Percentiles rank a stretch among this genome's conserved stretches.
These are phyloP conservation scores for Osmerus mordax DNA, from an alignment of 2,113 vertebrate species.

Conservation along the genomic window DNA sequence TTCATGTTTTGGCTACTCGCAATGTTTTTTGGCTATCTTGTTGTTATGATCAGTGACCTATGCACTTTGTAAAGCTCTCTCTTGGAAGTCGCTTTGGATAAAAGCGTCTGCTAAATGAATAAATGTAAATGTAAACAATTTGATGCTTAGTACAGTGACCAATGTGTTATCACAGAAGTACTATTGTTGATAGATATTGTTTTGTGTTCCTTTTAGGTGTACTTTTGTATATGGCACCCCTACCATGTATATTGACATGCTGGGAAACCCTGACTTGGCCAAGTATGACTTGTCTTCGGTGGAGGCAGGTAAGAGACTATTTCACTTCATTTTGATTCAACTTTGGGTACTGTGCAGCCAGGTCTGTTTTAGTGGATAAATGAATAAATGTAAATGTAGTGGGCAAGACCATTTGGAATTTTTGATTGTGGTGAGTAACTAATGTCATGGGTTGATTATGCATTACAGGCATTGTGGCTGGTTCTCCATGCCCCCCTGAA, in stretches of 20 bases:
- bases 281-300: conserved; percentile 78
- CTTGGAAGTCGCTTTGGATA: too few species aligned
- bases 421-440: not conserved
- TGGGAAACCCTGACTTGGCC: conserved; percentile 74
- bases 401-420: not conserved
- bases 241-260: conserved; percentile 90
- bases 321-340: not conserved
- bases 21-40: too few species aligned
- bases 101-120: too few species aligned
- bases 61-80: too few species aligned
- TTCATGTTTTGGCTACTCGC: too few species aligned
- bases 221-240: conserved; percentile 80
- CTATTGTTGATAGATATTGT: not conserved
- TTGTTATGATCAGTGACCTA: too few species aligned
- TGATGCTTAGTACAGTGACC: not conserved
- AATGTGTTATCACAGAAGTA: not conserved
- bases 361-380: not conserved
- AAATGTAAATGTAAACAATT: too few species aligned
- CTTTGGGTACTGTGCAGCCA: not conserved
- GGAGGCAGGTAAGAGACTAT: conserved; percentile 70
- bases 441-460: conserved; percentile 18
- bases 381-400: not conserved
- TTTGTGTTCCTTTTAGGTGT: conserved; percentile 67
- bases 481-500: conserved; percentile 82
- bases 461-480: conserved; percentile 78